These are phyloP conservation scores for Agriopis aurantiaria DNA, from an alignment of 2,888 invertebrate species.

Conservation along the genomic window DNA sequence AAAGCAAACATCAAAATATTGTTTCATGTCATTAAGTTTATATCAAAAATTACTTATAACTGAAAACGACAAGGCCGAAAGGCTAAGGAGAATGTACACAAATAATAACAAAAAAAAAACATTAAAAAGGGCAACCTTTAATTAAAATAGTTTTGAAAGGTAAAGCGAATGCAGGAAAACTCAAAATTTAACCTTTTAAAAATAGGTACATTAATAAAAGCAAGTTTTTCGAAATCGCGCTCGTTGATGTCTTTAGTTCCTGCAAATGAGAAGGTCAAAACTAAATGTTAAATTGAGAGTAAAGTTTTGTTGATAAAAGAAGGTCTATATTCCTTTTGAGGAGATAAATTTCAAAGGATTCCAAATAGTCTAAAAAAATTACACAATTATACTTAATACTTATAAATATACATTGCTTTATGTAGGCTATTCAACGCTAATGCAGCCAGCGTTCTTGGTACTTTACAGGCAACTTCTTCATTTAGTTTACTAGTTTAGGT, in stretches of 20 bases:
- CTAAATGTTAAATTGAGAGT: background rate
- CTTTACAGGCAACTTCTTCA: no score
- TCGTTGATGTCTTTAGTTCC: conserved; percentile 26
- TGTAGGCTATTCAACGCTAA: no score
- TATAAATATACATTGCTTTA: no score
- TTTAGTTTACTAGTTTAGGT: no score
- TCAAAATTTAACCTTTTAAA: background rate
- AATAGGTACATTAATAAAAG: background rate
- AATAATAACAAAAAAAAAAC: background rate
- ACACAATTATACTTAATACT: no score
- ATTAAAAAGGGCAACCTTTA: conserved; percentile 1
- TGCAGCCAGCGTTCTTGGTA: no score
- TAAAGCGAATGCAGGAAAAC: conserved; percentile 2
- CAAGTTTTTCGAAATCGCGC: conserved; percentile 5
- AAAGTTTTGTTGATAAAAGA: no score
- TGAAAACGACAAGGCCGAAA: conserved; percentile 1
- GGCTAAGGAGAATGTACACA: background rate
- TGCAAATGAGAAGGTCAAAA: conserved; percentile 7
- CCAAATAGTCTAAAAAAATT: no score
- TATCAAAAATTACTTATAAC: background rate
- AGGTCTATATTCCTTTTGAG: no score
- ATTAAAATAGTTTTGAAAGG: conserved; percentile 10
- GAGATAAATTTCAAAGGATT: no score
- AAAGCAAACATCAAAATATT: no score
- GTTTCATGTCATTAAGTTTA: no score